These are phyloP conservation scores for Acleris cristana DNA, from an alignment of 2,888 invertebrate genomes.

Conservation along the genomic window DNA sequence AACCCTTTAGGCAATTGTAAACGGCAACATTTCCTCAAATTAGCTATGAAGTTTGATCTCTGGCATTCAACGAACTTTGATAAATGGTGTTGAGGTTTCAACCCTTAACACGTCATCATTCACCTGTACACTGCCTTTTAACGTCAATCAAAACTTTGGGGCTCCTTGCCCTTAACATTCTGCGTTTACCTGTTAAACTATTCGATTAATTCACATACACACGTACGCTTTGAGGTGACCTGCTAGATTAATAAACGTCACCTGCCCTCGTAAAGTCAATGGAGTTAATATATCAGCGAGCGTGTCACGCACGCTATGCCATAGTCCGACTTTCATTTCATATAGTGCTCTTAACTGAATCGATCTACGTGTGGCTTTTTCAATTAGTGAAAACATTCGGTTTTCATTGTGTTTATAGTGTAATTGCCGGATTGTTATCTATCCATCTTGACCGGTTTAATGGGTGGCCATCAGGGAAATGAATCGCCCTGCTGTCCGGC, in stretches of 20 bases:
- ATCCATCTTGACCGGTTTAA: conserved; percentile 80
- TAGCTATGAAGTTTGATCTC: conserved; percentile 6
- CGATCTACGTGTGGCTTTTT: conserved; percentile 75
- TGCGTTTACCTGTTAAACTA: conserved; percentile 52
- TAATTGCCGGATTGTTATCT: conserved; percentile 81
- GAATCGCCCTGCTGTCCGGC: conserved; percentile 68
- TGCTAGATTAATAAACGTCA: conserved; percentile 76
- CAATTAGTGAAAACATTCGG: conserved; percentile 81
- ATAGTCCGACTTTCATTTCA: conserved; percentile 74
- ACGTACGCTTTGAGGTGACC: conserved; percentile 60
- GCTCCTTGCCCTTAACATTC: conserved; percentile 49
- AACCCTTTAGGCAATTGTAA: conserved; percentile 9
- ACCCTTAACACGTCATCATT: conserved; percentile 21
- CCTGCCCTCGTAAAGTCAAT: conserved; percentile 73
- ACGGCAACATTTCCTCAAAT: conserved; percentile 2
- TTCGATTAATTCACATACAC: conserved; percentile 63
- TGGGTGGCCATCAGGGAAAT: conserved; percentile 80
- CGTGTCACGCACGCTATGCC: conserved; percentile 67
- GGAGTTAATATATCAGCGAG: conserved; percentile 74
- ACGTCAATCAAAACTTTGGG: conserved; percentile 38
- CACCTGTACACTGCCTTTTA: conserved; percentile 20
- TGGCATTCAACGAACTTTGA: conserved; percentile 16
- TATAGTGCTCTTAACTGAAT: conserved; percentile 79
- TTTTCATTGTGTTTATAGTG: conserved; percentile 80
- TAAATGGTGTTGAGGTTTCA: conserved; percentile 16